Conservation (phyloP, 2,113 vertebrate species). For the Carlito syrichta region DNA sequence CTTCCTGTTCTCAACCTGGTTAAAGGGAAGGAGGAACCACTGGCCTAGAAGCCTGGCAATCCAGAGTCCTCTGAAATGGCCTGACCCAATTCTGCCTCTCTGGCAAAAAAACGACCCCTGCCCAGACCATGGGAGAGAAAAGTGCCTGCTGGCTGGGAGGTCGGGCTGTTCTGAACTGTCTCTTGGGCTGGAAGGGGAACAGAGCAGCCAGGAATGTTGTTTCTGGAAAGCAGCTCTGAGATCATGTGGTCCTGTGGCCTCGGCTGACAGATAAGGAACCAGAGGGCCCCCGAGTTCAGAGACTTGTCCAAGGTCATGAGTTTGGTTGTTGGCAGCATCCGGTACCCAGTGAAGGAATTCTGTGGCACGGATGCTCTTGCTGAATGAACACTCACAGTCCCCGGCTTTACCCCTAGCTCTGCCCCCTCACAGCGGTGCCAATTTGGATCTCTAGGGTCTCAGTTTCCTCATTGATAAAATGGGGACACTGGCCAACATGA, state of each 20-base stretch:
- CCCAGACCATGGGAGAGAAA: not conserved
- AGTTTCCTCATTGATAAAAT: not conserved
- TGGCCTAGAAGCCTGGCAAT: not conserved
- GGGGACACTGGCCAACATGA: not conserved
- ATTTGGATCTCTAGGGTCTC: not conserved
- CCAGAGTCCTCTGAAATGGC: not conserved
- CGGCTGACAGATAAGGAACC: constrained; percentile 32
- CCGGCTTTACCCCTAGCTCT: not conserved
- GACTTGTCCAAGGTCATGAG: not conserved
- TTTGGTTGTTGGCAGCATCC: not conserved
- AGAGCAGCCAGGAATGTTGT: constrained; percentile 42
- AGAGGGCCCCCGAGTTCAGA: not conserved
- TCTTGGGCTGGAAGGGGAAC: not conserved
- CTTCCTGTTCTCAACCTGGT: not conserved
- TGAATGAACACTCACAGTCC: not conserved
- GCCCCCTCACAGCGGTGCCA: not conserved
- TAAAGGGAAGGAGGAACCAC: not conserved
- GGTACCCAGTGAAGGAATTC: not conserved
- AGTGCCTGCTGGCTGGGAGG: not conserved
- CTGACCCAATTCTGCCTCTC: not conserved
- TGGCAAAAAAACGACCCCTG: not conserved
- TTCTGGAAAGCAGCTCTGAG: constrained; percentile 13
- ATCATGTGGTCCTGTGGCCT: not conserved
- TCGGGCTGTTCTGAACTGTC: not conserved
- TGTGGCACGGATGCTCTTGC: accelerated